These are phyloP conservation scores for Malurus cyaneus DNA, from an alignment of 2,113 vertebrate species.

Conservation along the genomic window DNA sequence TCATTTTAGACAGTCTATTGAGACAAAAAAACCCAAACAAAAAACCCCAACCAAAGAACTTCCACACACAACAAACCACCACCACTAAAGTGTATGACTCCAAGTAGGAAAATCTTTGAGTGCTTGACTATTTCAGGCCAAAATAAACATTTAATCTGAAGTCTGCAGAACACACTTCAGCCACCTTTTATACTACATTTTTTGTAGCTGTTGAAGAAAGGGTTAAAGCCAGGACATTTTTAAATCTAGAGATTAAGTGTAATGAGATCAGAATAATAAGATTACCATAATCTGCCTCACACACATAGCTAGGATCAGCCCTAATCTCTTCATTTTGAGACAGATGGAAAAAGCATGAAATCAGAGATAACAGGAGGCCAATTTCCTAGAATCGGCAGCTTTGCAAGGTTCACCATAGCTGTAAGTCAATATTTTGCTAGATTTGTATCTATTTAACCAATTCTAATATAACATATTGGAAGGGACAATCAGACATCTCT, in stretches of 20 bases:
- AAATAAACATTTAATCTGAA: not conserved
- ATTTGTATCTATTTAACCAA: constrained; percentile 15
- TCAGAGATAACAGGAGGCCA: constrained; percentile 45
- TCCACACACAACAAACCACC: not conserved
- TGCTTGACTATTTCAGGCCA: not conserved
- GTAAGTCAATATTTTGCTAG: constrained; percentile 34
- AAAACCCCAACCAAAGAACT: not conserved
- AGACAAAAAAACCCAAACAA: not conserved
- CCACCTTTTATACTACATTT: not conserved
- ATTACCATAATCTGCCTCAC: constrained; percentile 51
- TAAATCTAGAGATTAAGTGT: constrained; percentile 1
- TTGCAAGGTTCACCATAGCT: not conserved
- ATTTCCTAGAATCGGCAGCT: constrained; percentile 43
- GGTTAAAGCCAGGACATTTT: constrained; percentile 36
- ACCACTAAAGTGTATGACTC: not conserved
- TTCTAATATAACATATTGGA: not conserved
- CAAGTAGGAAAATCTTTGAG: not conserved
- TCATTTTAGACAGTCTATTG: not conserved
- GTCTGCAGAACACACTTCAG: not conserved
- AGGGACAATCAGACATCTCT: not conserved
- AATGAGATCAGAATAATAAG: constrained; percentile 67
- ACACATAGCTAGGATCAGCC: constrained; percentile 26
- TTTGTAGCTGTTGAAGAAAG: not conserved
- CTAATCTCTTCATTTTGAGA: constrained; percentile 62
- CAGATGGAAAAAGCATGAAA: constrained; percentile 63